These are phyloP conservation scores for Thunnus maccoyii DNA, from an alignment of 2,113 vertebrate genomes.

Conservation along the genomic window DNA sequence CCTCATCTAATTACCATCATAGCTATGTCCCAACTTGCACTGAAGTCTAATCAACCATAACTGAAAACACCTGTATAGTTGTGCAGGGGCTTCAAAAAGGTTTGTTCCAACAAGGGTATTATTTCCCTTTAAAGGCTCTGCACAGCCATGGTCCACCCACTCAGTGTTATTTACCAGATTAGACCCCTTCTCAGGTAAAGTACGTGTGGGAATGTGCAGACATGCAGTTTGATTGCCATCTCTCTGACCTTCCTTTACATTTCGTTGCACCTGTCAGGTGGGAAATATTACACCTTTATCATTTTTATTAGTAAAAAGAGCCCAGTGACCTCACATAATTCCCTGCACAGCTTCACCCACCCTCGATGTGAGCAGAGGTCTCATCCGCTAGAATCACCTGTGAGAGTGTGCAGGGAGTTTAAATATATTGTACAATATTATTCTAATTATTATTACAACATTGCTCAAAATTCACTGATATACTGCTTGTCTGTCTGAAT, in stretches of 20 bases:
- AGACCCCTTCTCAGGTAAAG: neutral
- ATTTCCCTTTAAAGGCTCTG: neutral
- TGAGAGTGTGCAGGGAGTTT: neutral
- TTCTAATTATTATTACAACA: neutral
- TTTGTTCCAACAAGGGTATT: neutral
- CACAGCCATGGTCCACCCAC: neutral
- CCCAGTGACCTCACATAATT: constrained; percentile 9
- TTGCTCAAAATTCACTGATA: neutral
- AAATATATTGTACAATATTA: neutral
- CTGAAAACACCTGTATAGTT: neutral
- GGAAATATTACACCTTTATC: neutral
- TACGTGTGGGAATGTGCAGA: neutral
- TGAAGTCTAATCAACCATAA: neutral
- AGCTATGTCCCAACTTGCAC: neutral
- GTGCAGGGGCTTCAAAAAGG: neutral
- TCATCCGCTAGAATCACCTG: neutral
- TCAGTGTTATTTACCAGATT: neutral
- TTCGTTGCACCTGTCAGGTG: constrained; percentile 2
- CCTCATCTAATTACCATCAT: neutral
- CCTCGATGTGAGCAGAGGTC: constrained; percentile 5
- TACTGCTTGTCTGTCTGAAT: constrained; percentile 2
- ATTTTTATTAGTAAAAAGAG: neutral
- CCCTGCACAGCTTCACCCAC: neutral
- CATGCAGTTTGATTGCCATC: neutral
- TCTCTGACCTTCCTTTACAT: neutral